Percentiles rank a stretch among this genome's conserved stretches.
These are phyloP conservation scores for Empis stercorea DNA, from an alignment of 2,888 invertebrate genomes.

Conservation along the genomic window DNA sequence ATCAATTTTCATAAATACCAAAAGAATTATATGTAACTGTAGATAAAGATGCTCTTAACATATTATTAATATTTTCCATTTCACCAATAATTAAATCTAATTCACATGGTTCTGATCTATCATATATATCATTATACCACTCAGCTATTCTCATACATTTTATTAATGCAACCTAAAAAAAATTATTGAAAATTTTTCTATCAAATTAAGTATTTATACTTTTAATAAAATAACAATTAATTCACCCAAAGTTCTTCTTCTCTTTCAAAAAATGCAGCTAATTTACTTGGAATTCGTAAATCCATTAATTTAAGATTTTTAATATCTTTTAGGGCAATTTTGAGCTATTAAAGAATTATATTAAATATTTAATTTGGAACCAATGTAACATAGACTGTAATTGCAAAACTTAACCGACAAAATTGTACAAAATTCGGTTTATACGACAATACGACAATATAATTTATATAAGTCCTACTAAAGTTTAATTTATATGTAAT, in stretches of 20 bases:
- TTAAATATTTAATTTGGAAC: not conserved
- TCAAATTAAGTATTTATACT: too few species aligned
- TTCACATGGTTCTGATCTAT: constrained; percentile 62
- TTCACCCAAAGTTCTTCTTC: constrained; percentile 54
- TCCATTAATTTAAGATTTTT: constrained; percentile 60
- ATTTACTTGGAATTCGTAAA: constrained; percentile 48
- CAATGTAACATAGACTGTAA: too few species aligned
- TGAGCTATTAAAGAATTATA: constrained; percentile 39
- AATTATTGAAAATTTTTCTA: not conserved
- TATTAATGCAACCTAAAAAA: constrained; percentile 39
- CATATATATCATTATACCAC: constrained; percentile 73
- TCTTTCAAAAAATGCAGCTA: constrained; percentile 49
- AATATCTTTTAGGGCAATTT: constrained; percentile 64
- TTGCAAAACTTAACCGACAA: too few species aligned
- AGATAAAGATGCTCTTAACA: constrained; percentile 54
- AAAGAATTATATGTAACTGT: constrained; percentile 64
- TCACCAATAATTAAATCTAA: constrained; percentile 63
- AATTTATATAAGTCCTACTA: too few species aligned
- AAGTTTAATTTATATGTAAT: too few species aligned
- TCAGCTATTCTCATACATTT: constrained; percentile 49
- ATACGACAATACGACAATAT: too few species aligned
- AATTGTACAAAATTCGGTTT: too few species aligned
- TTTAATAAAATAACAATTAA: too few species aligned
- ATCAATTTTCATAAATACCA: constrained; percentile 39
- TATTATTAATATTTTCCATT: constrained; percentile 56